Conservation (phyloP, 1,140 invertebrate genomes). For the Tetramorium alpestre region DNA sequence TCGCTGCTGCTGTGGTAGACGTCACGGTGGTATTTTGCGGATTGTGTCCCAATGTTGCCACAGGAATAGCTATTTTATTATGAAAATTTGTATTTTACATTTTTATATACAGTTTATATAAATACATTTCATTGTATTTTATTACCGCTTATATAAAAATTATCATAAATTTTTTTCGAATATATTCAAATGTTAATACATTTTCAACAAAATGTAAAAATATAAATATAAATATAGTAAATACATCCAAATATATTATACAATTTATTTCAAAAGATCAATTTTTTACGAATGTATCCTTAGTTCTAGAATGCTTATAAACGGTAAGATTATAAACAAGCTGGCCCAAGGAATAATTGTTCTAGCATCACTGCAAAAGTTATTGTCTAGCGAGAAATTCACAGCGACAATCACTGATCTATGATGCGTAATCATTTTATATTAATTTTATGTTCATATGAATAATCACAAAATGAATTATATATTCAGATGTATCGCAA, state of each 20-base stretch:
- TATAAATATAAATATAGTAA: constrained; percentile 41
- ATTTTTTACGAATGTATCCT: constrained; percentile 69
- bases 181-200: not conserved
- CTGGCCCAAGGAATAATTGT: constrained; percentile 78
- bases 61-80: constrained; percentile 83
- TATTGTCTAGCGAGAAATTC: constrained; percentile 65
- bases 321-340: constrained; percentile 79
- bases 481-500: not conserved
- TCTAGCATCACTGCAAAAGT: constrained; percentile 83
- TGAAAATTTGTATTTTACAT: constrained; percentile 26
- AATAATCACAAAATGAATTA: not conserved
- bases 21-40: constrained; percentile 76
- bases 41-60: constrained; percentile 83
- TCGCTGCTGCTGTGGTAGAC: constrained; percentile 76
- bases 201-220: constrained; percentile 10
- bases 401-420: constrained; percentile 78
- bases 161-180: not conserved
- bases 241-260: not conserved
- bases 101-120: not conserved
- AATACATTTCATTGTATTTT: not conserved
- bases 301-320: constrained; percentile 83
- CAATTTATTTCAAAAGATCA: constrained; percentile 19
- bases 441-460: constrained; percentile 13
- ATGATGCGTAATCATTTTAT: constrained; percentile 76
- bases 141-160: not conserved